A percentile compares a stretch with the other conserved stretches of the same genome.
Evolutionary conservation across 2,113 vertebrate species (phyloP).

Genomic region (Columba livia): DNA sequence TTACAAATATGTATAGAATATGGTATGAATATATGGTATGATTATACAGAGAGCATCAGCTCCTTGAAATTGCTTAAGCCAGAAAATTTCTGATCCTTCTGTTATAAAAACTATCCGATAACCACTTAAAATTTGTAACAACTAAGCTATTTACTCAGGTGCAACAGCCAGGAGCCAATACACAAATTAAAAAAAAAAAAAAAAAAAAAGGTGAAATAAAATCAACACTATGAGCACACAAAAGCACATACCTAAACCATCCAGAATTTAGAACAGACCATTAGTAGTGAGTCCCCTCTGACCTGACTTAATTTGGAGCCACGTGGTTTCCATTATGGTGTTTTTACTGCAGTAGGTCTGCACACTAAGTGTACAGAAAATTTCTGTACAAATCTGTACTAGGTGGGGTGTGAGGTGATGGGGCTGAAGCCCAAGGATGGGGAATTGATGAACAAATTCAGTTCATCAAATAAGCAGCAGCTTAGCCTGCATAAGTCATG

Average conservation of each 20-base stretch:
- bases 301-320: not conserved
- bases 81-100: not conserved
- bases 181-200: not conserved
- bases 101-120: not conserved
- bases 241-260: not conserved
- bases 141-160: not conserved
- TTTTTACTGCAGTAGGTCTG: not conserved
- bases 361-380: not conserved
- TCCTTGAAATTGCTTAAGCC: not conserved
- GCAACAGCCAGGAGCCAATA: not conserved
- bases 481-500: rapidly evolving
- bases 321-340: not conserved
- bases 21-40: not conserved
- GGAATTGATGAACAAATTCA: not conserved
- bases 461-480: not conserved
- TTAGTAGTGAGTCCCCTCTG: not conserved
- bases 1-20: not conserved
- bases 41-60: not conserved
- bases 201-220: not conserved
- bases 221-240: not conserved
- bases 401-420: not conserved
- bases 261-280: not conserved
- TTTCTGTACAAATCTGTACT: not conserved
- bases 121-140: not conserved
- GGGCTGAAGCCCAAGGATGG: not conserved